phyloP scores from a whole-genome alignment of 2,888 invertebrate genomes.

The Ethmia dodecea region DNA sequence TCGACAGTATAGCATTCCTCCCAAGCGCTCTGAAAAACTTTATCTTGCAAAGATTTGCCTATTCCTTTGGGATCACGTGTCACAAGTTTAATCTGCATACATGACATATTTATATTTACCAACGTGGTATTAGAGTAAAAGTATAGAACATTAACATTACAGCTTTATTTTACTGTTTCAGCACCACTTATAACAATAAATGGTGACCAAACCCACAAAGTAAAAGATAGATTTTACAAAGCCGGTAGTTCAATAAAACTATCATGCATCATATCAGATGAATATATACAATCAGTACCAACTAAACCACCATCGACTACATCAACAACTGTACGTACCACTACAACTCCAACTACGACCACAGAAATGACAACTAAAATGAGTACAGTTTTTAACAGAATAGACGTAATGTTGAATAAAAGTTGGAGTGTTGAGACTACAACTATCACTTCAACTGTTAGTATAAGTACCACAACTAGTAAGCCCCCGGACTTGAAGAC shows the following conservation, averaged over 20 bases:
- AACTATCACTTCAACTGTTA: conserved; percentile 62
- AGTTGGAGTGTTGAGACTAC: conserved; percentile 74
- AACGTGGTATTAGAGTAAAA: neutral
- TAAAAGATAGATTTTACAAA: conserved; percentile 85
- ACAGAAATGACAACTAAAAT: conserved; percentile 60
- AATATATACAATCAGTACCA: conserved; percentile 46
- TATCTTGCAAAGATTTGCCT: too few relatives aligned
- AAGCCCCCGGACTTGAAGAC: conserved; percentile 39
- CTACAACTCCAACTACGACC: conserved; percentile 52
- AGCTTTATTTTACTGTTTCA: conserved; percentile 44
- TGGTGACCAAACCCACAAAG: conserved; percentile 83
- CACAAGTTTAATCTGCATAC: neutral
- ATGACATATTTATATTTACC: neutral
- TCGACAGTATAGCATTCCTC: too few relatives aligned
- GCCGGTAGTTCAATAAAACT: conserved; percentile 85
- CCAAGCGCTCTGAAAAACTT: too few relatives aligned
- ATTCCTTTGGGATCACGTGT: too few relatives aligned
- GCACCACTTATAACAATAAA: conserved; percentile 84
- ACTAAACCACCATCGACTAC: conserved; percentile 44
- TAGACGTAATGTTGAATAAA: conserved; percentile 71
- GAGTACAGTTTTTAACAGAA: conserved; percentile 67
- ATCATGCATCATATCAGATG: conserved; percentile 76
- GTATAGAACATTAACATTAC: neutral
- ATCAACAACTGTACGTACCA: conserved; percentile 37
- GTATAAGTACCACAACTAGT: conserved; percentile 58